Conservation (phyloP, 2,888 invertebrate species). For the Acanthosepion pharaonis region DNA sequence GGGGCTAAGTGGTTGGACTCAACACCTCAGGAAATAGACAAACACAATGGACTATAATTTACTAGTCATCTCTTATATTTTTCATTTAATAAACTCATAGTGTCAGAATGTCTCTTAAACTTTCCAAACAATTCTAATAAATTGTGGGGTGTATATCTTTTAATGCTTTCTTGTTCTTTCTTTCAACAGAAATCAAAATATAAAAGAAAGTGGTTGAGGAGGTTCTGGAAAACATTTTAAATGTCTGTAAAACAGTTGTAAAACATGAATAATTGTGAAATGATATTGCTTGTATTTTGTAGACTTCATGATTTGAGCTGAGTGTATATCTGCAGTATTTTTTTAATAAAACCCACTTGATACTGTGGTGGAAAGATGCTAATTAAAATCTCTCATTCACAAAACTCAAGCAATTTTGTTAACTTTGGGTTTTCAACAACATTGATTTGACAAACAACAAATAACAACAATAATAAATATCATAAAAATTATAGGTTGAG, state of each 20-base stretch:
- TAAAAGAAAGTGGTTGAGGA: background rate
- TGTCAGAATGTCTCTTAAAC: constrained; percentile 6
- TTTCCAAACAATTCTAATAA: background rate
- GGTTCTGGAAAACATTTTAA: background rate
- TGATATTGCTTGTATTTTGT: background rate
- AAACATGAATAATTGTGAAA: background rate
- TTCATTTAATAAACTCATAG: background rate
- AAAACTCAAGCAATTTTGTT: too few species aligned
- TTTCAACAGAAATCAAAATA: background rate
- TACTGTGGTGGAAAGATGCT: too few species aligned
- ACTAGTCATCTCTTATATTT: background rate
- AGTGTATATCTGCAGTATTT: background rate
- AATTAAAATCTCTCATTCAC: too few species aligned
- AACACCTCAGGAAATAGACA: constrained; percentile 15
- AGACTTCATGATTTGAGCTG: too few species aligned
- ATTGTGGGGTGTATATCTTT: background rate
- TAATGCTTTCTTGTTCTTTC: background rate
- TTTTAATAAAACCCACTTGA: too few species aligned
- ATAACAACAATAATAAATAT: too few species aligned
- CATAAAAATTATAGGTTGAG: too few species aligned
- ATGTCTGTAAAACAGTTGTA: background rate
- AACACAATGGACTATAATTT: background rate
- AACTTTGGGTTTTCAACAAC: too few species aligned
- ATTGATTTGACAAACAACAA: too few species aligned
- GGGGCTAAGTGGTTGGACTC: constrained; percentile 11